Percentiles rank a stretch among this genome's conserved stretches.
Conservation (phyloP, 2,888 invertebrate species). For the Cheilosia variabilis region DNA sequence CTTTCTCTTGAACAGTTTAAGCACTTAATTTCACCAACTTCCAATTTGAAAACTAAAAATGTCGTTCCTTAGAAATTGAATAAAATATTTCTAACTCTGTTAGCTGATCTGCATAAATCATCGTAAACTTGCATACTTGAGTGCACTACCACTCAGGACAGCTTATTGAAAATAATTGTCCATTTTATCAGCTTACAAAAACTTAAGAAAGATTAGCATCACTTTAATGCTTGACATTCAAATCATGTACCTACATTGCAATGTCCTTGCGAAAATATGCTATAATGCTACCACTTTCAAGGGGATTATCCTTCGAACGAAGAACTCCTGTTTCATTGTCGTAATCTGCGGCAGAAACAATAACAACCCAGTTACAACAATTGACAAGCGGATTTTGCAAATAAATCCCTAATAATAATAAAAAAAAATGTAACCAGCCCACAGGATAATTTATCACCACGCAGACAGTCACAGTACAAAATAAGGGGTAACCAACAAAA, state of each 20-base stretch:
- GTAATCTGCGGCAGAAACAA: constrained; percentile 49
- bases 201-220: constrained; percentile 2
- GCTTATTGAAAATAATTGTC: background rate
- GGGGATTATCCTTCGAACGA: constrained; percentile 47
- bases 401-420: constrained; percentile 67
- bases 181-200: background rate
- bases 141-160: background rate
- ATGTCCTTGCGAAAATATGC: constrained; percentile 43
- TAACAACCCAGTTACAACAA: constrained; percentile 36
- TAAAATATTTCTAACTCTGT: background rate
- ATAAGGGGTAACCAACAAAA: constrained; percentile 22
- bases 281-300: constrained; percentile 40
- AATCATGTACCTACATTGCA: background rate
- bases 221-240: background rate
- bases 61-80: background rate
- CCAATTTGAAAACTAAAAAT: background rate
- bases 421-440: constrained; percentile 54
- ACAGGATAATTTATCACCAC: constrained; percentile 31
- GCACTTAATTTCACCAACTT: background rate
- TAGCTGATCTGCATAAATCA: background rate
- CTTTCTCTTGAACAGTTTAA: background rate
- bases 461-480: constrained; percentile 2
- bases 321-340: constrained; percentile 32
- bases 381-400: constrained; percentile 57
- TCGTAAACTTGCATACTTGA: background rate